These are phyloP conservation scores for Hyles euphorbiae DNA, from an alignment of 1,140 invertebrate genomes.

Conservation along the genomic window DNA sequence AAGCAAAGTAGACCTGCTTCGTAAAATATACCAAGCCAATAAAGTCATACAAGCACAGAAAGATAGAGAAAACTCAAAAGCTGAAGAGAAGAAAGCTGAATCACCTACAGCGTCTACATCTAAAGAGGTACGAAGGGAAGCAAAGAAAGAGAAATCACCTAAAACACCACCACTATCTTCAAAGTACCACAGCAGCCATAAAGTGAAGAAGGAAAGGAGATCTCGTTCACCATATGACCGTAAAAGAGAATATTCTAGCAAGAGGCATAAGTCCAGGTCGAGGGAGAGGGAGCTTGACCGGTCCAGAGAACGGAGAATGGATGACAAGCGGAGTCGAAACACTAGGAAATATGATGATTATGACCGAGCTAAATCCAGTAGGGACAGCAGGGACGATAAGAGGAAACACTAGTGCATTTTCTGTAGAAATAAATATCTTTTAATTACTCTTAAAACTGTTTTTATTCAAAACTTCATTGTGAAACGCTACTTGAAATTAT, in stretches of 20 bases:
- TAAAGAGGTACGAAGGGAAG: constrained; percentile 54
- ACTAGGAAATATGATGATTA: constrained; percentile 73
- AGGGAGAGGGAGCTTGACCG: constrained; percentile 59
- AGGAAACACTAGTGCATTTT: constrained; percentile 58
- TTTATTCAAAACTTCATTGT: neutral
- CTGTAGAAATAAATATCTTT: neutral
- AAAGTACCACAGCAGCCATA: constrained; percentile 68
- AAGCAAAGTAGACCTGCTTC: constrained; percentile 58
- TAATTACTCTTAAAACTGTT: neutral
- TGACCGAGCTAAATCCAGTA: constrained; percentile 62
- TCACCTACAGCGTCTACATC: constrained; percentile 58
- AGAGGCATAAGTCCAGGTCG: constrained; percentile 64
- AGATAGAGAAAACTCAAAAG: constrained; percentile 46
- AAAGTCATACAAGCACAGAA: constrained; percentile 61
- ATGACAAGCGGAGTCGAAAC: constrained; percentile 50
- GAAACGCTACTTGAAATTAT: too few relatives aligned
- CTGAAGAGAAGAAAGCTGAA: constrained; percentile 59
- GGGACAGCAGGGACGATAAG: constrained; percentile 67
- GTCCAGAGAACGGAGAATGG: constrained; percentile 51
- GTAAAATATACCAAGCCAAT: constrained; percentile 67
- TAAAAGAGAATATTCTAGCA: constrained; percentile 66
- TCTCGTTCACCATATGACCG: constrained; percentile 71
- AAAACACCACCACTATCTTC: constrained; percentile 63
- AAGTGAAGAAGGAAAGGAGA: constrained; percentile 63
- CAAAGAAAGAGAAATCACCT: constrained; percentile 66